Evolutionary conservation across 2,888 invertebrate species (phyloP).

Genomic region (Catocala nupta): DNA sequence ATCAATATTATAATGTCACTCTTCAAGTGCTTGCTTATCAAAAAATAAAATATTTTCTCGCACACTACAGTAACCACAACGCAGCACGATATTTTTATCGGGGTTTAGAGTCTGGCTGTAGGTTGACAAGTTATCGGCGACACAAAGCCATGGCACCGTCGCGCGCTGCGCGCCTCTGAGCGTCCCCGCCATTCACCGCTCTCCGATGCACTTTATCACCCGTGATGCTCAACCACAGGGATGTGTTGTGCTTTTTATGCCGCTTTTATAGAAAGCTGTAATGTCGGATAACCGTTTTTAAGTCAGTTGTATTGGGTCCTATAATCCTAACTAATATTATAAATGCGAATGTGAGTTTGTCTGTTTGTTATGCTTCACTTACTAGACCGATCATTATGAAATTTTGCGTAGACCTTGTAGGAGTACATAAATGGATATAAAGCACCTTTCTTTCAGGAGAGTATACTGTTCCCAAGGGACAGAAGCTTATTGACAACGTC

Average conservation of each 20-base stretch:
- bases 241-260: constrained; percentile 29
- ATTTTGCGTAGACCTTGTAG: too few species aligned
- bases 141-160: constrained; percentile 43
- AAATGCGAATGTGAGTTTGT: too few species aligned
- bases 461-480: too few species aligned
- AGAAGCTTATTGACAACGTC: too few species aligned
- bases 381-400: too few species aligned
- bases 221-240: constrained; percentile 20
- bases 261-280: constrained; percentile 18
- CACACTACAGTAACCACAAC: not conserved
- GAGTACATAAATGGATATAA: too few species aligned
- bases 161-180: constrained; percentile 20
- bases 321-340: too few species aligned
- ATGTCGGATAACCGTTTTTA: not conserved
- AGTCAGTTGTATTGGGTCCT: not conserved
- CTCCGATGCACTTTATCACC: constrained; percentile 53
- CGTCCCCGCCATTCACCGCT: constrained; percentile 48
- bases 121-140: constrained; percentile 57
- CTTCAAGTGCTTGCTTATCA: too few species aligned
- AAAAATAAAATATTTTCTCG: not conserved
- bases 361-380: too few species aligned
- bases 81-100: constrained; percentile 22
- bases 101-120: constrained; percentile 36
- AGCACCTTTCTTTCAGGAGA: too few species aligned
- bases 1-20: too few species aligned